phyloP scores from a whole-genome alignment of 2,797 vertebrate species.

The Semotilus atromaculatus region DNA sequence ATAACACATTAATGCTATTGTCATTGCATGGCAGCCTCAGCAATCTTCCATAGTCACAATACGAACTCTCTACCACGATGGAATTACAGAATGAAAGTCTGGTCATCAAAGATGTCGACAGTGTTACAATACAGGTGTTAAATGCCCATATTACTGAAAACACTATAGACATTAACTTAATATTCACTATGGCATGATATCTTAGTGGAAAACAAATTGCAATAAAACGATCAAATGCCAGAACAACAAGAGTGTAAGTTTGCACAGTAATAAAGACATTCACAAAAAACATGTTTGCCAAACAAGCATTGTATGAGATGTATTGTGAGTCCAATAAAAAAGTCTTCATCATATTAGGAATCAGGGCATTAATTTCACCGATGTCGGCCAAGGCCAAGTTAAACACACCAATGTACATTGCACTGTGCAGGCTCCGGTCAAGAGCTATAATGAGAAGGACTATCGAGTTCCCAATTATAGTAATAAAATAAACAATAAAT shows the following conservation, averaged over 20 bases:
- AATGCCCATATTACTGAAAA: conserved; percentile 49
- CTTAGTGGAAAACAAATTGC: conserved; percentile 60
- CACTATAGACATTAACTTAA: conserved; percentile 41
- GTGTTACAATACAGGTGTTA: not conserved
- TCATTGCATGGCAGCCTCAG: conserved; percentile 57
- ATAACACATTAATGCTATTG: conserved; percentile 27
- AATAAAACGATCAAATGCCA: conserved; percentile 56
- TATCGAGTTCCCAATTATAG: conserved; percentile 52
- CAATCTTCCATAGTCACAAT: conserved; percentile 59
- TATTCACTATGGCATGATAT: conserved; percentile 54
- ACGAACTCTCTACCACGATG: conserved; percentile 56
- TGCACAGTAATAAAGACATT: conserved; percentile 50
- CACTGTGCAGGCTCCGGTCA: conserved; percentile 48
- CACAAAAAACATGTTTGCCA: conserved; percentile 59
- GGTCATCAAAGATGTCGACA: conserved; percentile 41
- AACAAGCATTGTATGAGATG: conserved; percentile 52
- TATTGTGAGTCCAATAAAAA: conserved; percentile 54
- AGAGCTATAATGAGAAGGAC: conserved; percentile 52
- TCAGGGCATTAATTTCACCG: conserved; percentile 55
- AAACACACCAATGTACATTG: conserved; percentile 58
- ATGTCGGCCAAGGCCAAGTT: conserved; percentile 60
- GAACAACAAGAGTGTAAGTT: conserved; percentile 43
- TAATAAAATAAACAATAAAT: conserved; percentile 45
- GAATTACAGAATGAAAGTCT: conserved; percentile 61
- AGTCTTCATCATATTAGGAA: conserved; percentile 52